Conservation (phyloP, 2,888 invertebrate species). For the Teleiodes luculella region DNA sequence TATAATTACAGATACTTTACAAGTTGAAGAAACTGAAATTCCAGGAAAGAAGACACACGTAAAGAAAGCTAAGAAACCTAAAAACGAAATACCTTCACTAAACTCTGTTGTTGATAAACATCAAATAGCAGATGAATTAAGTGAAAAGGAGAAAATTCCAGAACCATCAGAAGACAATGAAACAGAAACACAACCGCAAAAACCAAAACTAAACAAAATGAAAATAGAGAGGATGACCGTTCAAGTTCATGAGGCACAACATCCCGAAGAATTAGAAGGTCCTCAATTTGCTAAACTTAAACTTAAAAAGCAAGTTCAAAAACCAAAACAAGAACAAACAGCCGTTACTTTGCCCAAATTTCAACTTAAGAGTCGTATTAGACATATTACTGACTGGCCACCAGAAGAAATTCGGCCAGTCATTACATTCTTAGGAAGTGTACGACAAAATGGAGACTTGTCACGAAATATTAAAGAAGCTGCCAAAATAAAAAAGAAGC, state of each 20-base stretch:
- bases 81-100: background rate
- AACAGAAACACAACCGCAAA: background rate
- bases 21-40: conserved; percentile 2
- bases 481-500: conserved; percentile 78
- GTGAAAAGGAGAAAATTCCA: background rate
- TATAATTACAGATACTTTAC: conserved; percentile 18
- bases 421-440: conserved; percentile 73
- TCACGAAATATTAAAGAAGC: conserved; percentile 85
- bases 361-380: conserved; percentile 85
- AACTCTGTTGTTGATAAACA: background rate
- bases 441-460: conserved; percentile 81
- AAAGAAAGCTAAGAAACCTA: background rate
- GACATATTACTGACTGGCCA: conserved; percentile 79
- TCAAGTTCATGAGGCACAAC: conserved; percentile 80
- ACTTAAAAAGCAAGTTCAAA: conserved; percentile 78
- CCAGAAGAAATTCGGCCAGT: conserved; percentile 75
- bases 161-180: background rate
- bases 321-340: conserved; percentile 66
- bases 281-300: conserved; percentile 83
- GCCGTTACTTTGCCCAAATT: conserved; percentile 79
- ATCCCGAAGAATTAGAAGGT: conserved; percentile 75
- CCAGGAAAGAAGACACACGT: background rate
- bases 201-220: conserved; percentile 59
- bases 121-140: background rate
- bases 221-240: conserved; percentile 80